Percentiles rank a stretch among this genome's conserved stretches.
These are phyloP conservation scores for Dendrocincla tyrannina DNA, from an alignment of 2,797 vertebrate species.

Conservation along the genomic window DNA sequence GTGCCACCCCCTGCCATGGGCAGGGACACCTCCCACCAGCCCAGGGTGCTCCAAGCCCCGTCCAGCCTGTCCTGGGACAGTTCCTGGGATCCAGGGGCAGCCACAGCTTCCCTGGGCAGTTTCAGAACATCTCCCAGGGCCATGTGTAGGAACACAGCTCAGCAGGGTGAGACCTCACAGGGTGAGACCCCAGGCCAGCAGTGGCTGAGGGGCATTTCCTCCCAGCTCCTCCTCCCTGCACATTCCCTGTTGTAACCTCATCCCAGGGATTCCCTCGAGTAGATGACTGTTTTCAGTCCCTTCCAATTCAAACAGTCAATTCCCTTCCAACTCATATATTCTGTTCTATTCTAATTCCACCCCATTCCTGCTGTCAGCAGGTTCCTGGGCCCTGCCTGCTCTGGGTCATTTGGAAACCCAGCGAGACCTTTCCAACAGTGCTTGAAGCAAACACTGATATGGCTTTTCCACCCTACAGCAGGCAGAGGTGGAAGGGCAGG, in stretches of 20 bases:
- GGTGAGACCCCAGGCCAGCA: not conserved
- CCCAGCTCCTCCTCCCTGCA: not conserved
- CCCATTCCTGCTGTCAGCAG: not conserved
- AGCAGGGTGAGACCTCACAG: not conserved
- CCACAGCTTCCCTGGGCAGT: not conserved
- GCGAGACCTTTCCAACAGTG: not conserved
- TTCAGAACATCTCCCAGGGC: not conserved
- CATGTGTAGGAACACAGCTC: accelerated
- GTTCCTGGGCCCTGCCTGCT: not conserved
- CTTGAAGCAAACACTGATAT: not conserved
- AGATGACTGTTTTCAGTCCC: not conserved
- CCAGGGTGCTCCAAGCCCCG: accelerated
- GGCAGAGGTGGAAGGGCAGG: not conserved
- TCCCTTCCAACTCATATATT: not conserved
- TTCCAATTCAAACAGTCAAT: not conserved
- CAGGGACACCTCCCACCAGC: not conserved
- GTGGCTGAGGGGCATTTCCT: not conserved
- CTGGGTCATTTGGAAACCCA: not conserved
- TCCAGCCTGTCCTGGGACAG: not conserved
- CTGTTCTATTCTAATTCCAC: not conserved
- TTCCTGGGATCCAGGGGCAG: not conserved
- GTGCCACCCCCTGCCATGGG: not conserved
- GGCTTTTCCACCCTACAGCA: not conserved
- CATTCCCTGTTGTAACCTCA: accelerated
- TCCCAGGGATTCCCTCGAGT: not conserved